Base-by-base conservation (phyloP, 1,140 invertebrate species). In the Oppia nitens region DNA sequence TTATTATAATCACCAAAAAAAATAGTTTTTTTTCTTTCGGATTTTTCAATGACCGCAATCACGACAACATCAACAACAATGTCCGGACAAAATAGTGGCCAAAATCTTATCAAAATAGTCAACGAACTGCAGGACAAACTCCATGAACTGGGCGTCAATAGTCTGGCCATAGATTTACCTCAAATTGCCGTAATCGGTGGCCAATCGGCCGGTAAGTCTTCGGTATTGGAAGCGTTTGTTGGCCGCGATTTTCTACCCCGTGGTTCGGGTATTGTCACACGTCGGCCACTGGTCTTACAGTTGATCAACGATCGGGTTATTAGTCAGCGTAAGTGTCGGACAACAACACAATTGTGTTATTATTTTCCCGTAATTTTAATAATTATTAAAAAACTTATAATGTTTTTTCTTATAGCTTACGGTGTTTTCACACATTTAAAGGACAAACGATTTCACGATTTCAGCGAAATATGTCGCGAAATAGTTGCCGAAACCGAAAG, bases 81-180 rank as follows among this genome's bases (percentile, higher is more conserved):
- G 32, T 40, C 32, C 32, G 32, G 32, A 3, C 93, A 93, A 74
- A 72, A 79, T 70, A 89, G 89, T 72, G 94, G 96, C 91, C 92
- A 96, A 76, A 83, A 87, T 73, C 83, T 98, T 72, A 98, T 98
- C 75, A 90, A 91, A 63, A 93, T 96, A 71, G 91, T 98, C 66
- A 98, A 98, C 78, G 93, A 91, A 77, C 79, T 98, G 64, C 93
- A 98, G 79, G 95, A 99, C 89, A 93, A 93, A 57, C 98, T 98
- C 77, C 89, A 93, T 62, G 87, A 92, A 68, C 77, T 98, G 65
- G 94, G 94, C 56, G 90, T 97, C 65, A 54, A 54, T 20, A 86
- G 91, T 70, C 12, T 98, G 82, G 87, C 92, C 70, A 78, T 99
- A 68, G 95, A 98, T 80, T 78, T 99, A 68, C 95, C 95, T 64